Base-by-base conservation (phyloP, 2,888 invertebrate genomes). In the Hydroisotoma schaefferi region DNA sequence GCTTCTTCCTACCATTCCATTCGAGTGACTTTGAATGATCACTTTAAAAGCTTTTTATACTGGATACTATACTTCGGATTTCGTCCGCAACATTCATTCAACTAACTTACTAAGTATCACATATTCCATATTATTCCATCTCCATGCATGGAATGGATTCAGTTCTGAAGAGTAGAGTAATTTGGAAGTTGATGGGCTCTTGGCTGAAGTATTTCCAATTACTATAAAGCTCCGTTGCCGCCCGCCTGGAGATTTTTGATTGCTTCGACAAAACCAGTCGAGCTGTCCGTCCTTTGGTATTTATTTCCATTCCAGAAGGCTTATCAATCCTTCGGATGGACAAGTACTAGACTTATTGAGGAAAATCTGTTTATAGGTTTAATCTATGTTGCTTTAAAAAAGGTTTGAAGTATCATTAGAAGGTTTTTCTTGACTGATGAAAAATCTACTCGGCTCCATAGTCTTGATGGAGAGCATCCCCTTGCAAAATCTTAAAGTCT, bases 191-290 rank as follows among this genome's bases (percentile, higher is more conserved):
- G 40, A 40, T 40, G 40, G 40, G 40, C 40, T 40, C 40, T 10
- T 15, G 40, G 40, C 40, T 40, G n/a, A 15, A 15, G 40, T 40
- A 15, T 40, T 40, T 40, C 20, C 40, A 40, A 40, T 40, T 40
- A 40, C 40, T 20, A 18, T 40, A 40, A 40, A 40, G 40, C 40
- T 15, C 40, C 40, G 40, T 40, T 40, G 3, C 40, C 40, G 40
- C 40, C 40, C 40, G 40, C 40, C 40, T 40, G 40, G 40, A 18
- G 40, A 40, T 40, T 40, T 40, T 40, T 40, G 40, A 40, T 40
- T 40, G 40, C 40, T 40, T 40, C n/a, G 40, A 40, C 40, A 4
- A 4, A 40, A 20, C n/a, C n/a, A 40, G 8, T 40, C n/a, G 40
- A 40, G n/a, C 33, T 10, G 8, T 33, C 33, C 15, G 33, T 33